Evolutionary conservation across 2,797 vertebrate genomes (phyloP), one percentile per base, ranked within the genome.

Genomic region (Epinephelus malabaricus): DNA sequence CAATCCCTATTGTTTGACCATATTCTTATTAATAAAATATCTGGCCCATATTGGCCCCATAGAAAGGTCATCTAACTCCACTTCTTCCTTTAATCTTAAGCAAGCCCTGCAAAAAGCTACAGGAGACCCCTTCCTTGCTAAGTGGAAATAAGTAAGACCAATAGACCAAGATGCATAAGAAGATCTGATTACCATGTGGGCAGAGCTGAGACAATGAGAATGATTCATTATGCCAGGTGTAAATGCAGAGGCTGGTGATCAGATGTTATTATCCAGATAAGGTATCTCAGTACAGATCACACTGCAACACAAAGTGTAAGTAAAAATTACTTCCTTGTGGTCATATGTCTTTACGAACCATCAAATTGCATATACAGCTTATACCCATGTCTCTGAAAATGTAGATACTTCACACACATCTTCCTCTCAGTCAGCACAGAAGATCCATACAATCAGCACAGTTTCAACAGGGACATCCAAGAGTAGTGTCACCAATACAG

Each of bases 211-310:
- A 65, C 51, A 73, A 81, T 53, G 38, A 76, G 45, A 79, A 67
- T 0, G 6, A 65, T 65, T 66, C 69, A 59, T 73, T 69, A 83
- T 56, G 47, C 51, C 53, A 50, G 59, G 53, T 73, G 51, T 64
- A 50, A 70, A 54, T 13, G 7, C 34, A 34, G 7, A 34, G 30
- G 21, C 49, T 53, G 30, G 30, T 56, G 6, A 69, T 82, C 60
- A 56, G 51, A 73, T 76, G 75, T 21, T 46, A 69, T 73, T 66
- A 50, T 55, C n/a, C 8, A 69, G 64, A 69, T 66, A 67, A 76
- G 58, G 19, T 10, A 38, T 73, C 51, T 40, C 49, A 56, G 75
- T 51, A 38, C 49, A 25, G 13, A 66, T 63, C 30, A 45, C 6
- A 45, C 60, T 58, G 27, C n/a, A 66, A 43, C 21, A 23, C 13